phyloP scores from a whole-genome alignment of 1,140 invertebrate species.

The Apis mellifera region Amel_HAv3.1 CM009934.2:9207001-9207500 shows the following conservation, averaged over 20 bases:
- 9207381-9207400: slow-evolving; percentile 64
- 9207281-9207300: neutral
- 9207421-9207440: slow-evolving; percentile 33
- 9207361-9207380: slow-evolving; percentile 63
- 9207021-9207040: too few species aligned
- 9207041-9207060: too few species aligned
- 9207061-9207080: too few species aligned
- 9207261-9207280: neutral
- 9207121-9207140: too few species aligned
- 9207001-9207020: too few species aligned
- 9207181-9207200: too few species aligned
- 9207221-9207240: neutral
- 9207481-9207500: slow-evolving; percentile 19
- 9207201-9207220: neutral
- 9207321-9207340: neutral
- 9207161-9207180: too few species aligned
- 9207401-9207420: slow-evolving; percentile 52
- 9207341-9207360: slow-evolving; percentile 12
- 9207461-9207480: too few species aligned
- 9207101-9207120: too few species aligned
- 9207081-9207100: too few species aligned
- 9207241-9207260: neutral
- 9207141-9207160: too few species aligned
- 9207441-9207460: slow-evolving; percentile 13
- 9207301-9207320: neutral